A percentile compares a stretch with the other conserved stretches of the same genome.
Conservation (phyloP, 2,888 invertebrate genomes). For the Andricus quercusramuli region DNA sequence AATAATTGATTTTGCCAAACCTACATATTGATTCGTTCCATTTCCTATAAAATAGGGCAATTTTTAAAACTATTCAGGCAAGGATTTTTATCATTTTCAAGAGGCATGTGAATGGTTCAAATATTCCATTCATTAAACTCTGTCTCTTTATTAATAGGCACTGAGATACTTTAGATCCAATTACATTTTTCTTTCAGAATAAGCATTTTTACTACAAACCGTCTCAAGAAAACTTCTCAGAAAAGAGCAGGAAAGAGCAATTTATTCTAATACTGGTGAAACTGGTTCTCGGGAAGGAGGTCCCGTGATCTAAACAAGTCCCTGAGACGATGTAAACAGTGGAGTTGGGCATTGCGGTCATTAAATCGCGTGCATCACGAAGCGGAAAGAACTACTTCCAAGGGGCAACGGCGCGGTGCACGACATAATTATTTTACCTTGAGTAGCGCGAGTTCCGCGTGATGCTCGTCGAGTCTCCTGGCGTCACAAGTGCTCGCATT, state of each 20-base stretch:
- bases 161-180: neutral
- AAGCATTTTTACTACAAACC: neutral
- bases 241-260: neutral
- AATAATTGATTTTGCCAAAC: neutral
- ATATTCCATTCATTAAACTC: neutral
- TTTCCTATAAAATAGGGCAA: neutral
- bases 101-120: neutral
- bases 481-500: conserved; percentile 64
- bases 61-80: neutral
- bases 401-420: conserved; percentile 19
- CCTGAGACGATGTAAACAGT: conserved; percentile 26
- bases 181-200: neutral
- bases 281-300: neutral
- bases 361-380: conserved; percentile 39
- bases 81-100: neutral
- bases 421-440: conserved; percentile 68
- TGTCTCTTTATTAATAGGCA: neutral
- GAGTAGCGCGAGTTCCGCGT: conserved; percentile 71
- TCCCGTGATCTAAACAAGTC: neutral
- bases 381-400: conserved; percentile 41
- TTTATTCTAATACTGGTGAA: neutral
- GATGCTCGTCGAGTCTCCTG: conserved; percentile 71
- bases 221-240: neutral
- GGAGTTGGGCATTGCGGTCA: conserved; percentile 33
- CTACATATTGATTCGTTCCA: neutral